phyloP scores from a whole-genome alignment of 2,113 vertebrate genomes.

The Pandion haliaetus region DNA sequence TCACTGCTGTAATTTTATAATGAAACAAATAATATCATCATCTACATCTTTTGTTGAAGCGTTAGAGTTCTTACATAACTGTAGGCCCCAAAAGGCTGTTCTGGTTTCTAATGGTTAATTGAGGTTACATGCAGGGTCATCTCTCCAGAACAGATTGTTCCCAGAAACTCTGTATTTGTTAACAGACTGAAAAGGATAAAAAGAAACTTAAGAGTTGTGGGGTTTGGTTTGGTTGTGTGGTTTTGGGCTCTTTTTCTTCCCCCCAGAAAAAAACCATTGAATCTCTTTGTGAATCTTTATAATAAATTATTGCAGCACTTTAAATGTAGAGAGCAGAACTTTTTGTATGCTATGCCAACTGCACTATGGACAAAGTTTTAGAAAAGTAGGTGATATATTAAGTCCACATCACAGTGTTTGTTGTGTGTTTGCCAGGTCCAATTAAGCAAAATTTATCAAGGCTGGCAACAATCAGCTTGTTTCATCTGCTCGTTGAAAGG shows the following conservation, averaged over 20 bases:
- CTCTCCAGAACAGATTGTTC: neutral
- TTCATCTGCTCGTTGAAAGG: conserved; percentile 45
- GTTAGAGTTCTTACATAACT: neutral
- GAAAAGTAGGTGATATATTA: conserved; percentile 40
- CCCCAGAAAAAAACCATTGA: neutral
- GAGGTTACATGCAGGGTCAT: neutral
- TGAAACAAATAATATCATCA: neutral
- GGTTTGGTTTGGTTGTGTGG: neutral
- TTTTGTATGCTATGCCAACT: neutral
- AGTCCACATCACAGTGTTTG: conserved; percentile 9
- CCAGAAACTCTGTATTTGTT: neutral
- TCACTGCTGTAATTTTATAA: neutral
- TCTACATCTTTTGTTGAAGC: neutral
- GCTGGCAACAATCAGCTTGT: conserved; percentile 54
- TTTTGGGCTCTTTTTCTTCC: neutral
- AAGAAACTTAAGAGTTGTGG: neutral
- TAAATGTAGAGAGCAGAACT: neutral
- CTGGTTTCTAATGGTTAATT: neutral
- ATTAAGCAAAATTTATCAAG: conserved; percentile 53
- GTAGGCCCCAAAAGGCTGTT: neutral
- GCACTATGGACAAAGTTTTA: neutral
- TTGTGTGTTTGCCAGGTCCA: conserved; percentile 36
- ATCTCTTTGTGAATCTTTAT: neutral
- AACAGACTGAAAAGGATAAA: neutral
- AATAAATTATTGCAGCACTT: conserved; percentile 2